phyloP scores from a whole-genome alignment of 2,113 vertebrate genomes.

The Colaptes auratus region DNA sequence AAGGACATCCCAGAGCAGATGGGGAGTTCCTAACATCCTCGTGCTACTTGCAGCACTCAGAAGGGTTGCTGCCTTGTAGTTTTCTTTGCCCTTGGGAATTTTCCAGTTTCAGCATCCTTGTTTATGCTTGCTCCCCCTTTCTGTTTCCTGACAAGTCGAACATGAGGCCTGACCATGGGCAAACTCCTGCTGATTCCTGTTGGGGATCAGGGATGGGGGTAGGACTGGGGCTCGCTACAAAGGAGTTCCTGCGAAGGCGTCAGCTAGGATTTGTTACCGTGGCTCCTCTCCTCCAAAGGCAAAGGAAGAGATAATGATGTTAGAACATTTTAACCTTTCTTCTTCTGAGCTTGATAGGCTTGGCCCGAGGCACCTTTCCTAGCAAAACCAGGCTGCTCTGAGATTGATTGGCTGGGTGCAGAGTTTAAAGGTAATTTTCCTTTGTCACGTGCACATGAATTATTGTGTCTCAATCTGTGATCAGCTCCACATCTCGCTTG shows the following conservation, averaged over 20 bases:
- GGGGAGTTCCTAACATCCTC: neutral
- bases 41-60: neutral
- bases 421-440: conserved; percentile 72
- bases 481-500: conserved; percentile 22
- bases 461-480: conserved; percentile 51
- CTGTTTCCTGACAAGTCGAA: neutral
- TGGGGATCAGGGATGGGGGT: neutral
- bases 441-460: conserved; percentile 69
- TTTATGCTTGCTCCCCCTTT: neutral
- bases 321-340: conserved; percentile 70
- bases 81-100: neutral
- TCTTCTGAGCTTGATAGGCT: conserved; percentile 62
- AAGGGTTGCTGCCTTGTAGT: neutral
- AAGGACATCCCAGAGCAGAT: neutral
- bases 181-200: neutral
- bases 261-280: conserved; percentile 12
- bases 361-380: conserved; percentile 54
- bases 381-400: conserved; percentile 65
- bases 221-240: neutral
- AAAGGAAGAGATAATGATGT: conserved; percentile 54
- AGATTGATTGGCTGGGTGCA: conserved; percentile 63
- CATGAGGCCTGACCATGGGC: neutral
- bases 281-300: conserved; percentile 19
- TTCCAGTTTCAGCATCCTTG: neutral
- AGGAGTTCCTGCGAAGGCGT: neutral